Percentiles rank a stretch among this genome's conserved stretches.
phyloP scores from a whole-genome alignment of 2,888 invertebrate species.

The Mesorhabditis sp. region DNA sequence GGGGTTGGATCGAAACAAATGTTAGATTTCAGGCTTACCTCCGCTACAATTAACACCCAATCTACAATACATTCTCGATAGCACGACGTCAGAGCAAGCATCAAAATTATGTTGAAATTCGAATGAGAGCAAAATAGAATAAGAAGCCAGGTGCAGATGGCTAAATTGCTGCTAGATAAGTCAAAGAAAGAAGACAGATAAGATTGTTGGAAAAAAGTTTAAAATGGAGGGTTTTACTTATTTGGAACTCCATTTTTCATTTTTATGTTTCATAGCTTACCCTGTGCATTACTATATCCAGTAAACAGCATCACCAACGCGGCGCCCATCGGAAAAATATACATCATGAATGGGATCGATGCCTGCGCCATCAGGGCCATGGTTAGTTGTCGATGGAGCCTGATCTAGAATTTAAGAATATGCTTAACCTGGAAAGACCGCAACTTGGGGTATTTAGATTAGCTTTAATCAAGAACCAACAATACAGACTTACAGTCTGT shows the following conservation, averaged over 20 bases:
- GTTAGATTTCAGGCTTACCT: background rate
- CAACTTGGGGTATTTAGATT: background rate
- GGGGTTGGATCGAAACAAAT: background rate
- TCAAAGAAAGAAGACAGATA: too few species aligned
- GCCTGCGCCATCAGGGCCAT: background rate
- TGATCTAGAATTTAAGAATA: background rate
- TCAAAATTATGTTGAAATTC: conserved; percentile 3
- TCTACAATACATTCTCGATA: background rate
- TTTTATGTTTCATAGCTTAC: background rate
- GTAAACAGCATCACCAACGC: background rate
- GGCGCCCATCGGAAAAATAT: background rate
- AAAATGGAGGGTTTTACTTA: background rate
- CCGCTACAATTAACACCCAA: background rate
- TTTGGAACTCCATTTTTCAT: background rate
- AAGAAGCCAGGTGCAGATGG: background rate
- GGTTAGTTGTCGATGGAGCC: conserved; percentile 6
- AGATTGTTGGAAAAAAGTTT: too few species aligned
- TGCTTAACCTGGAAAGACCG: background rate
- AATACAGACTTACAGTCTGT: background rate
- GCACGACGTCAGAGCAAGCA: background rate
- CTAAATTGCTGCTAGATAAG: background rate
- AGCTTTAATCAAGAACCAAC: too few species aligned
- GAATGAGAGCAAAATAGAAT: background rate
- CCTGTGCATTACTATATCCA: background rate
- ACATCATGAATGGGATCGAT: background rate